phyloP scores from a whole-genome alignment of 2,888 invertebrate genomes.

The Archaeoteleia sp. region DNA sequence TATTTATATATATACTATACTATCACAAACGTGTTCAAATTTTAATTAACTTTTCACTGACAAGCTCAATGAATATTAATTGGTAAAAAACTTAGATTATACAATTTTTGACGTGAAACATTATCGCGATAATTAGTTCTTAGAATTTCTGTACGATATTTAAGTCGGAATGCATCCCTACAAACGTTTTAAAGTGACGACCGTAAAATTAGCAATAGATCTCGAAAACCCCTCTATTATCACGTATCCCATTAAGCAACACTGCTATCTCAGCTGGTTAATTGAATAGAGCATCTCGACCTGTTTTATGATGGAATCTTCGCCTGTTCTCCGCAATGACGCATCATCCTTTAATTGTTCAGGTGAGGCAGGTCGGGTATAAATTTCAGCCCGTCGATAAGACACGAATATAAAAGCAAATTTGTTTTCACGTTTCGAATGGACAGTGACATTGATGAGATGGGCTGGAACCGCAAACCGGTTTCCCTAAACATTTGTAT shows the following conservation, averaged over 20 bases:
- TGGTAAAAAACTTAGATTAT: no score
- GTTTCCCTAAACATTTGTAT: conserved; percentile 27
- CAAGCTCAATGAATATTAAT: no score
- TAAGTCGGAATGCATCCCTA: conserved; percentile 1
- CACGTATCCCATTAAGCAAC: conserved; percentile 39
- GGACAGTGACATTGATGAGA: conserved; percentile 46
- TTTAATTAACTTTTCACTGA: no score
- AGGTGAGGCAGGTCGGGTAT: conserved; percentile 46
- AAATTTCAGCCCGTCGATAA: conserved; percentile 50
- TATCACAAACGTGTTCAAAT: no score
- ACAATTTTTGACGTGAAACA: neutral
- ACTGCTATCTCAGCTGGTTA: conserved; percentile 41
- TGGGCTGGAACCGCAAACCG: conserved; percentile 34
- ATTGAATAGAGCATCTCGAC: conserved; percentile 54
- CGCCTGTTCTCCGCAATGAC: conserved; percentile 41
- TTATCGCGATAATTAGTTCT: neutral
- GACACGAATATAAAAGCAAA: conserved; percentile 42
- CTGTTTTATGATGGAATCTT: conserved; percentile 51
- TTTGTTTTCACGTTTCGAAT: conserved; percentile 46
- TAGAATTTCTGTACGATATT: no score
- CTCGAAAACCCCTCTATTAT: conserved; percentile 47
- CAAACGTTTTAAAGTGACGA: conserved; percentile 21
- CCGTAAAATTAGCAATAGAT: conserved; percentile 39
- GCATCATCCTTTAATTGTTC: conserved; percentile 51
- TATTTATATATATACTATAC: no score